A percentile compares a stretch with the other conserved stretches of the same genome.
Conservation (phyloP, 2,113 vertebrate genomes). For the Macroglossus sobrinus region DNA sequence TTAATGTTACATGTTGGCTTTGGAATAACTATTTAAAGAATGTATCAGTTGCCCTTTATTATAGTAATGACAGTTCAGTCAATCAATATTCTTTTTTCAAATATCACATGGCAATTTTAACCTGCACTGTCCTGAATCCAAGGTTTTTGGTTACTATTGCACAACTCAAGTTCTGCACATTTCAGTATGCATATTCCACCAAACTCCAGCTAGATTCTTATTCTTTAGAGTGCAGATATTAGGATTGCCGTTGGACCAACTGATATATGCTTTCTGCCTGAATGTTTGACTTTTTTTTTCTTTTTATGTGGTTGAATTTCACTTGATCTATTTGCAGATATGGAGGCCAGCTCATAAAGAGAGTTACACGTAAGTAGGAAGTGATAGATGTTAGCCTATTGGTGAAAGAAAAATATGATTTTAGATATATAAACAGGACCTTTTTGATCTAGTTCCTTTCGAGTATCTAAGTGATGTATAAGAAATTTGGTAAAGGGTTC, state of each 20-base stretch:
- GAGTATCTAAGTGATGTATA: conserved; percentile 59
- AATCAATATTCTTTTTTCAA: neutral
- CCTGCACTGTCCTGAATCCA: neutral
- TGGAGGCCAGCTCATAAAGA: neutral
- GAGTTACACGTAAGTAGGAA: conserved; percentile 9
- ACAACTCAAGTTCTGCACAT: neutral
- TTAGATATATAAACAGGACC: conserved; percentile 28
- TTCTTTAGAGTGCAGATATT: neutral
- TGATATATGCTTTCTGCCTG: neutral
- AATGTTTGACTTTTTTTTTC: neutral
- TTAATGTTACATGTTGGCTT: neutral
- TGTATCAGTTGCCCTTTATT: neutral
- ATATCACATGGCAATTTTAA: neutral
- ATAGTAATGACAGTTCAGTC: neutral
- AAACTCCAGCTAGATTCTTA: neutral
- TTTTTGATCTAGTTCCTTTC: conserved; percentile 62
- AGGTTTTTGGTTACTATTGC: neutral
- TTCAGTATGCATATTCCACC: neutral
- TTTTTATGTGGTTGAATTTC: neutral
- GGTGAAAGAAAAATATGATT: conserved; percentile 32
- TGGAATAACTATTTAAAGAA: neutral
- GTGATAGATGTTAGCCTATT: conserved; percentile 31
- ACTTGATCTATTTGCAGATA: conserved; percentile 26
- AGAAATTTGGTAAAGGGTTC: conserved; percentile 24
- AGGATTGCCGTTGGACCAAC: neutral